These are phyloP conservation scores for Tragelaphus imberbis DNA, from an alignment of 2,113 vertebrate species.

Conservation along the genomic window DNA sequence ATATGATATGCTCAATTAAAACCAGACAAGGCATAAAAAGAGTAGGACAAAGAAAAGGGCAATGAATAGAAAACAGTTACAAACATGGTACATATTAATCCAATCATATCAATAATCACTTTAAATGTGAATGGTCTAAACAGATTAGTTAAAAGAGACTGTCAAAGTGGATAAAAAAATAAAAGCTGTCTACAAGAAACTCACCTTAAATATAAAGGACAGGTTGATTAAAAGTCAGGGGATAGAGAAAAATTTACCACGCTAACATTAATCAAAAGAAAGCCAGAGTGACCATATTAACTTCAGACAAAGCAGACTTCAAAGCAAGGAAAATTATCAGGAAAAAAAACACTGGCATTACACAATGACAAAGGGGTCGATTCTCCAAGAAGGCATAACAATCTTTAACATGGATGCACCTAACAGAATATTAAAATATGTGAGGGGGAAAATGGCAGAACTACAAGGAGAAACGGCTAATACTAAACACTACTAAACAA, in stretches of 20 bases:
- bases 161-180: neutral
- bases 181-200: neutral
- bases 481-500: neutral
- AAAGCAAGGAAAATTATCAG: neutral
- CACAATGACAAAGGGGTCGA: neutral
- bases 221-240: neutral
- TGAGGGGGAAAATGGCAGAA: neutral
- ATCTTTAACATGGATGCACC: neutral
- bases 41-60: neutral
- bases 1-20: neutral
- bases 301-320: neutral
- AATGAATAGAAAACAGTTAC: neutral
- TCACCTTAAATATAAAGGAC: neutral
- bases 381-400: neutral
- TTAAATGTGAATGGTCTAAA: neutral
- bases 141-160: neutral
- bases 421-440: neutral
- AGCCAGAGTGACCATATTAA: neutral
- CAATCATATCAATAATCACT: neutral
- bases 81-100: neutral
- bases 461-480: neutral
- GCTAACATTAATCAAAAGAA: neutral
- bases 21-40: neutral
- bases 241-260: neutral
- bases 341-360: neutral